Percentiles rank a stretch among this genome's conserved stretches.
These are phyloP conservation scores for Dermochelys coriacea DNA, from an alignment of 2,797 vertebrate genomes.

Conservation along the genomic window DNA sequence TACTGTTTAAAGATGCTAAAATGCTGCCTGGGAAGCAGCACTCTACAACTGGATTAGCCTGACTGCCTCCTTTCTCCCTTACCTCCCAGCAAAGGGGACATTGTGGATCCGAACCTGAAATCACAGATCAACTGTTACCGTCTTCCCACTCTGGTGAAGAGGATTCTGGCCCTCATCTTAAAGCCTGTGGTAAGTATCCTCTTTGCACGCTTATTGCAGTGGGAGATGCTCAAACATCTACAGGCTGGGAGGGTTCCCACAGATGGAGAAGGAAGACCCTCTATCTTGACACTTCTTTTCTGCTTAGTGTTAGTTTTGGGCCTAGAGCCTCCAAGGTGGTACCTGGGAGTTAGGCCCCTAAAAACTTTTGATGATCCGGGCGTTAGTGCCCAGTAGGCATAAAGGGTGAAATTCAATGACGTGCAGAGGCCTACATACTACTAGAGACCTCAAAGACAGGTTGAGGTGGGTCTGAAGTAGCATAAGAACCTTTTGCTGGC, in stretches of 20 bases:
- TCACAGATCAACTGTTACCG: constrained; percentile 57
- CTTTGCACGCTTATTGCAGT: not conserved
- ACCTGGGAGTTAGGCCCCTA: no score
- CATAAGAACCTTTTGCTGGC: no score
- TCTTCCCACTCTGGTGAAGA: constrained; percentile 82
- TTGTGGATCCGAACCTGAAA: constrained; percentile 80
- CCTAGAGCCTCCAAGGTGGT: no score
- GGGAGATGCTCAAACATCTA: not conserved
- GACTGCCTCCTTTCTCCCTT: not conserved
- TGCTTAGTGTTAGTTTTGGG: not conserved
- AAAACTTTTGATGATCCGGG: no score
- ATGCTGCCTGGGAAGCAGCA: not conserved
- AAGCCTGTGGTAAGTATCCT: constrained; percentile 84
- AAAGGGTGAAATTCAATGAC: not conserved
- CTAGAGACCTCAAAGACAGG: no score
- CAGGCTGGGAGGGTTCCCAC: not conserved
- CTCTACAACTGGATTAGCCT: not conserved
- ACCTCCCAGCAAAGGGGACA: constrained; percentile 77
- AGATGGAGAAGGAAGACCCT: not conserved
- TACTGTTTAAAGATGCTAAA: not conserved
- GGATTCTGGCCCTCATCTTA: constrained; percentile 77
- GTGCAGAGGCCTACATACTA: not conserved
- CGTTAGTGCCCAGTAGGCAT: not conserved
- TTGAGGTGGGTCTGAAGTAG: no score
- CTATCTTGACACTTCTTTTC: not conserved